Percentiles rank a stretch among this genome's conserved stretches.
Conservation (phyloP, 2,888 invertebrate genomes). For the Brachycybe producta region DNA sequence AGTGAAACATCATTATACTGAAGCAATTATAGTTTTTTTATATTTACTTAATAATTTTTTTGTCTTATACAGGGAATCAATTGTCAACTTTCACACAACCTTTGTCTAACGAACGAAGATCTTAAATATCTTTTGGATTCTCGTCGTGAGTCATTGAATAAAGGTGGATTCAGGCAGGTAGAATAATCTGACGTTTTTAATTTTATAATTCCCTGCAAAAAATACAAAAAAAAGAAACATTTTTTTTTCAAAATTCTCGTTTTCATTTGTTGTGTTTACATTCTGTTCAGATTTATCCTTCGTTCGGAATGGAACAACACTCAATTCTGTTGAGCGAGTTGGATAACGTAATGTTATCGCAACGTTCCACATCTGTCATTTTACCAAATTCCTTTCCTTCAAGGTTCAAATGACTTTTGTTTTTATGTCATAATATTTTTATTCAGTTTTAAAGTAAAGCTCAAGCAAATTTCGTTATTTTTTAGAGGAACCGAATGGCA, state of each 20-base stretch:
- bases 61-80: slow-evolving; percentile 25
- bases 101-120: slow-evolving; percentile 31
- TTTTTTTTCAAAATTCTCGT: slow-evolving; percentile 5
- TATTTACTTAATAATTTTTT: not conserved
- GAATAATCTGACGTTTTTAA: slow-evolving; percentile 1
- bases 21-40: not conserved
- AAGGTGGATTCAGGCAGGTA: slow-evolving; percentile 29
- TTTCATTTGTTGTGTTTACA: not conserved
- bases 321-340: slow-evolving; percentile 22
- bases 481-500: slow-evolving; percentile 19
- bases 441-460: not conserved
- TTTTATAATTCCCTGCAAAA: slow-evolving; percentile 7
- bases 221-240: not conserved
- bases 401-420: slow-evolving; percentile 1
- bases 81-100: slow-evolving; percentile 28
- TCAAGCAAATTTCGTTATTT: not conserved
- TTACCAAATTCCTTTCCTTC: slow-evolving; percentile 4
- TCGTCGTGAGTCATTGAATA: slow-evolving; percentile 27
- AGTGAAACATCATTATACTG: not conserved
- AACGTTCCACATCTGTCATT: not conserved
- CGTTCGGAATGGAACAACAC: slow-evolving; percentile 22
- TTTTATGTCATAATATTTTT: not conserved
- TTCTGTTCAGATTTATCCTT: slow-evolving; percentile 24
- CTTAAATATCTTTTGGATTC: slow-evolving; percentile 28
- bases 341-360: slow-evolving; percentile 9